Evolutionary conservation across 2,113 vertebrate genomes (phyloP).

Genomic region (Caracal caracal): DNA sequence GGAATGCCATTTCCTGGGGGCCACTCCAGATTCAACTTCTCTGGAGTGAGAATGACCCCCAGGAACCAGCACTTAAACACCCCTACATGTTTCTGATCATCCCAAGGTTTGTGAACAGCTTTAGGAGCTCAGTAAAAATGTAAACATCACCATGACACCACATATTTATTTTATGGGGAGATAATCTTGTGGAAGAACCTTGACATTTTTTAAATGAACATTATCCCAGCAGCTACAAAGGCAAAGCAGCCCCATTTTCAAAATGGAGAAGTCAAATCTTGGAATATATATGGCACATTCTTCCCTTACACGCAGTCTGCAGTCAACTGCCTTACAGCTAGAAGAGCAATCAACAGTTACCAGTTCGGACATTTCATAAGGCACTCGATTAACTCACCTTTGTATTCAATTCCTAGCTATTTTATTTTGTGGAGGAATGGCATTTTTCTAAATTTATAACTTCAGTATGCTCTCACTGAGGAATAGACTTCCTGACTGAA

Average conservation of each 20-base stretch:
- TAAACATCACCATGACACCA: neutral
- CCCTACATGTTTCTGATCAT: neutral
- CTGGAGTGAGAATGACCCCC: neutral
- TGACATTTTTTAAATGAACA: conserved; percentile 10
- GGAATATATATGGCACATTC: neutral
- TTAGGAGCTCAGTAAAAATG: neutral
- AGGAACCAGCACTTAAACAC: neutral
- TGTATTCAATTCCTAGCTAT: conserved; percentile 2
- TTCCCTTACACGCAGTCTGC: neutral
- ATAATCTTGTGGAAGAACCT: neutral
- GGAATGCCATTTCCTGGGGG: neutral
- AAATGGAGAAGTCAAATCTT: neutral
- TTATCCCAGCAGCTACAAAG: neutral
- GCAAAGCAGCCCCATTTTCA: neutral
- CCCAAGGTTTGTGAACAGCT: neutral
- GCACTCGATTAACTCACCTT: neutral
- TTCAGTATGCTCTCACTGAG: neutral
- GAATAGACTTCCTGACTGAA: conserved; percentile 58
- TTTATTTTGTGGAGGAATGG: neutral
- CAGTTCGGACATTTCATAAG: neutral
- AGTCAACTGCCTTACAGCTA: neutral
- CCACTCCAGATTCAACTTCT: neutral
- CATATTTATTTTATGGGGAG: neutral
- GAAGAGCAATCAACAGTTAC: neutral
- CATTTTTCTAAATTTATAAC: conserved; percentile 55